A percentile compares a stretch with the other conserved stretches of the same genome.
phyloP scores from a whole-genome alignment of 2,797 vertebrate genomes.

The Galaxias olidus region DNA sequence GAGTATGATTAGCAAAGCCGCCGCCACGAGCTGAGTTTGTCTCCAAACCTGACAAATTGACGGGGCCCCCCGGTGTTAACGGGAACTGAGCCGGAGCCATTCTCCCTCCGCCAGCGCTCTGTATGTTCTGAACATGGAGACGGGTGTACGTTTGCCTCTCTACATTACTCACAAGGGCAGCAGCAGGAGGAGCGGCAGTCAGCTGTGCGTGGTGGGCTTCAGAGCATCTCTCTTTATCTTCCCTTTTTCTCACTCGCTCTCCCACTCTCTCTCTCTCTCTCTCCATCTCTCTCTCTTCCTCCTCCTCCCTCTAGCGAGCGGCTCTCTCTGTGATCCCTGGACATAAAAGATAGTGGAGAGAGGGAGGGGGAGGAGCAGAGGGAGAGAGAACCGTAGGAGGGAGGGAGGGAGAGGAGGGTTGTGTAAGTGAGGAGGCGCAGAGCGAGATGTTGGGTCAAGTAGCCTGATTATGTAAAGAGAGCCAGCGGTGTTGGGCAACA shows the following conservation, averaged over 20 bases:
- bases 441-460: constrained; percentile 62
- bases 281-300: constrained; percentile 4
- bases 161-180: constrained; percentile 50
- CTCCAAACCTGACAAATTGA: too few species aligned
- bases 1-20: too few species aligned
- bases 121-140: constrained; percentile 19
- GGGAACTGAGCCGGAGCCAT: too few species aligned
- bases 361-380: constrained; percentile 56
- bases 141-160: constrained; percentile 37
- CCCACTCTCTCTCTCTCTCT: not conserved
- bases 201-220: constrained; percentile 36
- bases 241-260: constrained; percentile 25
- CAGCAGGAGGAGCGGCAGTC: constrained; percentile 23
- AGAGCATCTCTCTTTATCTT: constrained; percentile 34
- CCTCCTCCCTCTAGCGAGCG: not conserved
- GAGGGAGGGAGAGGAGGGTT: constrained; percentile 68
- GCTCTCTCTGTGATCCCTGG: constrained; percentile 45
- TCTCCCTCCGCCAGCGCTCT: constrained; percentile 6
- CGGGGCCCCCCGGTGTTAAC: too few species aligned
- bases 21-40: too few species aligned
- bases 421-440: constrained; percentile 71
- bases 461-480: constrained; percentile 67
- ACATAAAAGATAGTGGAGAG: constrained; percentile 68
- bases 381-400: constrained; percentile 63
- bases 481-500: constrained; percentile 48